Evolutionary conservation across 1,140 invertebrate species (phyloP).

Genomic region (Spodoptera litura): DNA sequence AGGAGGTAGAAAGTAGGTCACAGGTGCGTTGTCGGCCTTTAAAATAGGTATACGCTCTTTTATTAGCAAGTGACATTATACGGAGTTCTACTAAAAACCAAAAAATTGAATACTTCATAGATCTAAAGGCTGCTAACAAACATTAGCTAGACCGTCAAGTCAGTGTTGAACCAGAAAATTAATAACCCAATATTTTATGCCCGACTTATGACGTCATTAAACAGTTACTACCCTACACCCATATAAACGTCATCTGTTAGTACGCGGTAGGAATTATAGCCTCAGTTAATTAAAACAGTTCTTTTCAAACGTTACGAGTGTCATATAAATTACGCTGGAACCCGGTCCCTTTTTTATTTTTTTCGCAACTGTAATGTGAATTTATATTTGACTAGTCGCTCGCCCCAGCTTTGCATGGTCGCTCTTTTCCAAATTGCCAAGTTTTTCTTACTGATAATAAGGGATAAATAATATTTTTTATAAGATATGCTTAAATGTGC

Average conservation of each 20-base stretch:
- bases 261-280: constrained; percentile 15
- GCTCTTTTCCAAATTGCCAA: no score
- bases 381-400: neutral
- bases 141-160: no score
- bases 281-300: constrained; percentile 35
- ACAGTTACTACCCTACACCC: constrained; percentile 1
- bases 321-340: constrained; percentile 6
- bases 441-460: no score
- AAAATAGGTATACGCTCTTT: no score
- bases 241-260: constrained; percentile 17
- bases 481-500: no score
- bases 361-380: constrained; percentile 2
- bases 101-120: no score
- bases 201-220: constrained; percentile 3
- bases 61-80: no score
- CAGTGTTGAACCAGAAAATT: neutral
- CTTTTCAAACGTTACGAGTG: constrained; percentile 10
- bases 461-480: no score
- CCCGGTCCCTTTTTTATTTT: neutral
- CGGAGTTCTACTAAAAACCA: no score
- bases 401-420: neutral
- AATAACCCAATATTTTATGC: neutral
- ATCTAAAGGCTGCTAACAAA: no score
- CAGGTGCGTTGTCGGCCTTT: no score
- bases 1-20: no score